These are phyloP conservation scores for Heterochromis multidens DNA, from an alignment of 2,113 vertebrate species.

Conservation along the genomic window DNA sequence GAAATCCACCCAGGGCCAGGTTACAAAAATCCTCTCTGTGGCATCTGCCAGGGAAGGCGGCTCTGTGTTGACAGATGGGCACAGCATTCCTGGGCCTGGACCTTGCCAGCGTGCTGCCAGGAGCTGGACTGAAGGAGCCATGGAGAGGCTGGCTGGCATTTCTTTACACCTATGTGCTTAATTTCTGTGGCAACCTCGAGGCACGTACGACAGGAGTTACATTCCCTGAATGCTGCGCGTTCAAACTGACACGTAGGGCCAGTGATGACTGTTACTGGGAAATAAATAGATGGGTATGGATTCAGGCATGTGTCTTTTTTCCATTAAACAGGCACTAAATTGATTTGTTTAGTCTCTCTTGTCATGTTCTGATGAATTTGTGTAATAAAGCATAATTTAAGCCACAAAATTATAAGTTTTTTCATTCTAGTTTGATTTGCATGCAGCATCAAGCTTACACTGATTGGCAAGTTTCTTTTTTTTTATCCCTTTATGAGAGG, in stretches of 20 bases:
- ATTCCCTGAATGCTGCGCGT: conserved; percentile 61
- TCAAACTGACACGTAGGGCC: conserved; percentile 55
- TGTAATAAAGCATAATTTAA: not conserved
- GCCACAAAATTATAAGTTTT: not conserved
- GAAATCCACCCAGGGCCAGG: conserved; percentile 67
- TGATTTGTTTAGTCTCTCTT: not conserved
- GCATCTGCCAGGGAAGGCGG: conserved; percentile 72
- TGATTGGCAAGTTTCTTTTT: not conserved
- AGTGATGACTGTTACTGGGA: conserved; percentile 47
- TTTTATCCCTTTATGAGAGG: not conserved
- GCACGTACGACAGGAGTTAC: conserved; percentile 71
- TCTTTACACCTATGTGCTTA: conserved; percentile 78
- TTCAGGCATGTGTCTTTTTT: conserved; percentile 33
- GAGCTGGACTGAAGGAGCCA: conserved; percentile 54
- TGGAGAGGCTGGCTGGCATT: conserved; percentile 68
- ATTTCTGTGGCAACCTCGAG: conserved; percentile 75
- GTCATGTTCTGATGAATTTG: not conserved
- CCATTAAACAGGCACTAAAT: not conserved
- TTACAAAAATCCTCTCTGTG: conserved; percentile 72
- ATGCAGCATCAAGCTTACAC: not conserved
- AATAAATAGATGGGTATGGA: conserved; percentile 48
- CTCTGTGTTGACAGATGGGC: conserved; percentile 76
- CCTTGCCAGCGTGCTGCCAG: conserved; percentile 63
- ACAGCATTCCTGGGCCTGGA: conserved; percentile 74
- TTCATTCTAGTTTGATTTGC: not conserved